Base-by-base conservation (phyloP, 2,888 invertebrate genomes). In the Torymus aiolomorphi region DNA sequence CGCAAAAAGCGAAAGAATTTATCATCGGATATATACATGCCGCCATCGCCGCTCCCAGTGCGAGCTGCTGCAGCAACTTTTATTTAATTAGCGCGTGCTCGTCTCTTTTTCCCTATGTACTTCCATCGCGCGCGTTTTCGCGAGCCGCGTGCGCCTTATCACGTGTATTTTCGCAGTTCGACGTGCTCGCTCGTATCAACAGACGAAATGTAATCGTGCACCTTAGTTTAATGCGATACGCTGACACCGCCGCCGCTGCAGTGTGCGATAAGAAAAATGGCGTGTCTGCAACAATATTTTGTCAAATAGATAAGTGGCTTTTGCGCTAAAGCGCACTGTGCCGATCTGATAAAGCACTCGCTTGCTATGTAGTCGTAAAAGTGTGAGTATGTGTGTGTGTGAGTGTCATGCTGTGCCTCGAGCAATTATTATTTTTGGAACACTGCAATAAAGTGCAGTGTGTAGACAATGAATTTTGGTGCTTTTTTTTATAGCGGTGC, bases 201-300 rank as follows among this genome's bases (percentile, higher is more conserved):
- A 66, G 59, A 56, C 65, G 16, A 70, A 75, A 63, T 70, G 75
- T 65, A 79, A 79, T 79, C 65, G n/a, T 51, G 75, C 63, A 75
- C 74, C 66, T 76, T 66, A 76, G 71, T 63, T 66, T 61, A 63
- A 69, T 74, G 78, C 75, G 70, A 79, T 79, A 74, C 18, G 74
- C 11, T 79, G 79, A 75, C 59, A 3, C 31, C 31, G 31, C 8
- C 31, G 31, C 8, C 31, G 31, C 4, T 31, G 31, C 31, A 31
- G 31, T 8, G 31, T 31, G 31, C 66, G 79, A 79, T 79, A 79
- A 65, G 49, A 65, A 71, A 59, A 70, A 71, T 71, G 75, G 79
- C 72, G 72, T 31, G 31, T 54, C 67, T 71, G 59, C 16, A 67
- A 67, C 57, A 80, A 80, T 76, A 80, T 72, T 76, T 72, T 71